phyloP scores from a whole-genome alignment of 92 coral and sea anemone species.

The Nematostella vectensis region DNA sequence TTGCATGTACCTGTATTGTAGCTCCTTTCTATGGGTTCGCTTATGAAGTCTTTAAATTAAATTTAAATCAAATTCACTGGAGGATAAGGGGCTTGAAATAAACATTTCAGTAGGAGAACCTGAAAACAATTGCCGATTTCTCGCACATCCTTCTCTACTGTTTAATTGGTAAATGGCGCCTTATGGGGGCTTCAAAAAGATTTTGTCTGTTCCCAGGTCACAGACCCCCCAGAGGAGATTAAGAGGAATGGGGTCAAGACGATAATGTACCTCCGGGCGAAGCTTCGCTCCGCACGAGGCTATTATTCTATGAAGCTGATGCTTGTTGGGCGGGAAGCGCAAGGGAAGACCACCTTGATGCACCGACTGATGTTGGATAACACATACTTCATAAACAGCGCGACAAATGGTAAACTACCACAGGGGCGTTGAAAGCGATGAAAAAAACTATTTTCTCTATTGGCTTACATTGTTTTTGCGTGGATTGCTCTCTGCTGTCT shows the following conservation, averaged over 20 bases:
- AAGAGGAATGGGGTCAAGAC: conserved; percentile 64
- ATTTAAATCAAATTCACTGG: no score
- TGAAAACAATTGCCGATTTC: no score
- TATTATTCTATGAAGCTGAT: conserved; percentile 90
- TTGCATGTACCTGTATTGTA: no score
- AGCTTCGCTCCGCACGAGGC: conserved; percentile 60
- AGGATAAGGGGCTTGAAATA: no score
- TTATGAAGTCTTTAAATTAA: no score
- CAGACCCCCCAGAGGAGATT: conserved; percentile 87
- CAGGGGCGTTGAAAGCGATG: not conserved
- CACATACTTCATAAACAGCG: conserved; percentile 51
- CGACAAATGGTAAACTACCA: conserved; percentile 67
- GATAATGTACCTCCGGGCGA: conserved; percentile 63
- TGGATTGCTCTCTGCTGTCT: no score
- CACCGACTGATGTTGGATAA: conserved; percentile 72
- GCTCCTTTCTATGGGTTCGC: no score
- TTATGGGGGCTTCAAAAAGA: no score
- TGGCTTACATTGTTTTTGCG: no score
- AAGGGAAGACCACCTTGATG: conserved; percentile 94
- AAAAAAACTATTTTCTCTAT: not conserved
- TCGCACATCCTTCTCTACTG: no score
- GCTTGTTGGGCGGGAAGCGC: conserved; percentile 88
- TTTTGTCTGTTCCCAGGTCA: conserved; percentile 68
- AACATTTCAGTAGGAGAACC: no score
- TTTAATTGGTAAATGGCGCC: no score